Base-by-base conservation (phyloP, 2,113 vertebrate genomes). In the Tetrax tetrax region DNA sequence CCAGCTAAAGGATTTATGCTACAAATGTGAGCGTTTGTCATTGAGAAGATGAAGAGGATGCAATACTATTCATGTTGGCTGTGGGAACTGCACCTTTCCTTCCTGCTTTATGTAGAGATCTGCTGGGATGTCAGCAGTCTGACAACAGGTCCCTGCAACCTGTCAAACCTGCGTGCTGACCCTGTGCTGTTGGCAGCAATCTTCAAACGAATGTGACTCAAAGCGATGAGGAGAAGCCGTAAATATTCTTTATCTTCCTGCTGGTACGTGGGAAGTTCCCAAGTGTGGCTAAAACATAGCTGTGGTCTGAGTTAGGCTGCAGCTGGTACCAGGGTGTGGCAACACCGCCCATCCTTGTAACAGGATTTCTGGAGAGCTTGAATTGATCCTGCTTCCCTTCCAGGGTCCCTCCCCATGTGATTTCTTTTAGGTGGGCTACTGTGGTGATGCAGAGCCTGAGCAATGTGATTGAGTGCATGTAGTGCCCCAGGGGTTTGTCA, bases 331-430 rank as follows among this genome's bases (percentile, higher is more conserved):
- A 14, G 28, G 31, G 10, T 16, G 16, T 12, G 38, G 7, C 4
- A 19, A 2, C 51, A 14, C 47, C 1, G 8, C 35, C 23, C 20
- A 7, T n/a, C 63, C 24, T 76, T 60, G 50, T 16, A n/a, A 7
- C 18, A 28, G 66, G 59, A n/a, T 29, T 74, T 72, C 50, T 76
- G 43, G 59, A 72, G 51, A 72, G 45, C 29, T 88, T 54, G 51
- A 41, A 25, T 10, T 27, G 29, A 38, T 47, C 25, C 50, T 48
- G 18, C 20, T 86, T 77, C 19, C 71, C n/a, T 61, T 72, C 38
- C 25, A 21, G 29, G n/a, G 21, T 41, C 12, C 21, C 9, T 12
- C 2, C 2, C 6, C 18, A 35, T 0, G 0, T 48, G 35, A 17
- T 41, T 79, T 74, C 35, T 33, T 83, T 50, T 43, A 38, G 10